phyloP scores from a whole-genome alignment of 2,888 invertebrate genomes.

The Cryptus armator region DNA sequence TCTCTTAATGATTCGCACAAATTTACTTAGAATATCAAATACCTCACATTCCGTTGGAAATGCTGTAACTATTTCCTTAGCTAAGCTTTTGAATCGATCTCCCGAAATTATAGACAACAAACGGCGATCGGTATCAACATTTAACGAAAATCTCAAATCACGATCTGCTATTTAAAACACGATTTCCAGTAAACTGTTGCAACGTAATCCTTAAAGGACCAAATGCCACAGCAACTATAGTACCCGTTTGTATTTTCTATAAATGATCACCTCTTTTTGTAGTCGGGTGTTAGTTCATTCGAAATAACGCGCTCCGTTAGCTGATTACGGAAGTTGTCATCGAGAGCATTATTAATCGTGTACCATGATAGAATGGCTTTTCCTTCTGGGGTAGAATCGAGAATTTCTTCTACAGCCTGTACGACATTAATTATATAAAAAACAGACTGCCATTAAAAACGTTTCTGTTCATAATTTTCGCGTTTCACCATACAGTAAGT shows the following conservation, averaged over 20 bases:
- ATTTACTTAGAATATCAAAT: background rate
- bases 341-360: background rate
- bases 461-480: background rate
- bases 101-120: background rate
- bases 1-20: background rate
- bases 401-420: background rate
- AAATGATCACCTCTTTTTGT: background rate
- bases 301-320: background rate
- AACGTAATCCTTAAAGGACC: background rate
- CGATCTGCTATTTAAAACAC: background rate
- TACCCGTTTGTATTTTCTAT: background rate
- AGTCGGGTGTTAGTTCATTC: background rate
- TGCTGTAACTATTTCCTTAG: background rate
- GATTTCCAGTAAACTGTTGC: background rate
- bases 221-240: background rate
- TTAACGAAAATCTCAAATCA: background rate
- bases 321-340: slow-evolving; percentile 1
- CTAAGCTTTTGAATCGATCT: background rate
- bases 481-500: background rate
- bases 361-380: background rate
- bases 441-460: background rate
- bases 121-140: background rate
- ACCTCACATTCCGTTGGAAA: slow-evolving; percentile 3
- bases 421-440: background rate
- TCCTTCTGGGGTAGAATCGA: background rate